Evolutionary conservation across 2,113 vertebrate genomes (phyloP).

Genomic region (Nasalis larvatus): DNA sequence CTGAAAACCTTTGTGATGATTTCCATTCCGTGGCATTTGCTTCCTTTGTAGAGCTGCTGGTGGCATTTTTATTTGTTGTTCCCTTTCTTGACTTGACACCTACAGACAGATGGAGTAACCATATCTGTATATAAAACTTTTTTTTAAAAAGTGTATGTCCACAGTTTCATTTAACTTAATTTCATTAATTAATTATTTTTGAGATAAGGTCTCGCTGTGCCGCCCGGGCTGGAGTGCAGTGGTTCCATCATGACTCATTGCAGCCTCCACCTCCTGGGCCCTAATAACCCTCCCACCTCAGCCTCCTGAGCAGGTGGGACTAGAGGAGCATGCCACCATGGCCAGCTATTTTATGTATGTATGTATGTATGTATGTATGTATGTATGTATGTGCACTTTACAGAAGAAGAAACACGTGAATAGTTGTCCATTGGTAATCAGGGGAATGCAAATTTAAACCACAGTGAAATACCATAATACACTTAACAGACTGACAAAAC

Average conservation of each 20-base stretch:
- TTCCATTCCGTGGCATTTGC: neutral
- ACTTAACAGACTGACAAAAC: neutral
- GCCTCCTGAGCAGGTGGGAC: no score
- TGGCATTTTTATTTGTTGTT: conserved; percentile 40
- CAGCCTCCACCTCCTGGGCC: no score
- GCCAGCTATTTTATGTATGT: no score
- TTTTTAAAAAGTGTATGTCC: neutral
- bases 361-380: no score
- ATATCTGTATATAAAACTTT: neutral
- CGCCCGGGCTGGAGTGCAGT: no score
- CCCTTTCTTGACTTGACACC: conserved; percentile 64
- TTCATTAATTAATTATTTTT: no score
- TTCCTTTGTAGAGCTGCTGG: neutral
- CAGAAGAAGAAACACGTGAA: neutral
- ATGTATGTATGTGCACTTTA: neutral
- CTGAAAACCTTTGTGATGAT: neutral
- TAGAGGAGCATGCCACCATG: no score
- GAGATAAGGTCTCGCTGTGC: no score
- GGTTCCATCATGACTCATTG: no score
- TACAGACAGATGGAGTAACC: conserved; percentile 11
- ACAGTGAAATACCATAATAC: neutral
- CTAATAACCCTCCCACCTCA: no score
- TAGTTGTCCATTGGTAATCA: neutral
- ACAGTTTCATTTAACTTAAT: no score
- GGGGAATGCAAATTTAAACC: neutral